Conservation (phyloP, 2,888 invertebrate species). For the Brassicogethes aeneus region DNA sequence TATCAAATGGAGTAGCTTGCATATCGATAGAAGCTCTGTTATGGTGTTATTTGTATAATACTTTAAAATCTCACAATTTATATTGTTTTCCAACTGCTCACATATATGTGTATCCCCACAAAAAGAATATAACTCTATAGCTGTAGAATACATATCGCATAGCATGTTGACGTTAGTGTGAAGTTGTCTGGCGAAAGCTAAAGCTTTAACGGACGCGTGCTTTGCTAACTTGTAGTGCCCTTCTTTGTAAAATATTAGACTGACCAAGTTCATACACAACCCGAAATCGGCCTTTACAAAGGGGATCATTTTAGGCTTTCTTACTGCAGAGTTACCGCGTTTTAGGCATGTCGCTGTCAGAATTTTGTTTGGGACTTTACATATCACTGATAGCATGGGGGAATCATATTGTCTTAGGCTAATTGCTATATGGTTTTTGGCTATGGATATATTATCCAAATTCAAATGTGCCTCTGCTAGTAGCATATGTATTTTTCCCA, state of each 20-base stretch:
- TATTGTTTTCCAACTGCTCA: slow-evolving; percentile 33
- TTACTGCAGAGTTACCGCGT: neutral
- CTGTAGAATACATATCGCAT: slow-evolving; percentile 43
- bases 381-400: slow-evolving; percentile 20
- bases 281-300: slow-evolving; percentile 18
- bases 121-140: slow-evolving; percentile 42
- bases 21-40: slow-evolving; percentile 42
- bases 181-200: slow-evolving; percentile 35
- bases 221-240: slow-evolving; percentile 29
- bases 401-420: slow-evolving; percentile 26
- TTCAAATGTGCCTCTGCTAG: slow-evolving; percentile 21
- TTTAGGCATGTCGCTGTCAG: slow-evolving; percentile 11
- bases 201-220: slow-evolving; percentile 22
- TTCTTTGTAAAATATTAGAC: slow-evolving; percentile 21
- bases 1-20: slow-evolving; percentile 40
- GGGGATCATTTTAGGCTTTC: slow-evolving; percentile 3
- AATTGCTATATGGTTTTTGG: slow-evolving; percentile 22
- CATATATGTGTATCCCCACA: slow-evolving; percentile 38
- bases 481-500: slow-evolving; percentile 22
- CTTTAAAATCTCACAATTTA: slow-evolving; percentile 21
- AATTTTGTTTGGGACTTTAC: slow-evolving; percentile 10
- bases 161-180: slow-evolving; percentile 39
- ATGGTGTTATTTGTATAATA: slow-evolving; percentile 34
- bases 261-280: slow-evolving; percentile 20
- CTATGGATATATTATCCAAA: slow-evolving; percentile 17